These are phyloP conservation scores for Crocidura indochinensis DNA, from an alignment of 2,797 vertebrate species.

Conservation along the genomic window DNA sequence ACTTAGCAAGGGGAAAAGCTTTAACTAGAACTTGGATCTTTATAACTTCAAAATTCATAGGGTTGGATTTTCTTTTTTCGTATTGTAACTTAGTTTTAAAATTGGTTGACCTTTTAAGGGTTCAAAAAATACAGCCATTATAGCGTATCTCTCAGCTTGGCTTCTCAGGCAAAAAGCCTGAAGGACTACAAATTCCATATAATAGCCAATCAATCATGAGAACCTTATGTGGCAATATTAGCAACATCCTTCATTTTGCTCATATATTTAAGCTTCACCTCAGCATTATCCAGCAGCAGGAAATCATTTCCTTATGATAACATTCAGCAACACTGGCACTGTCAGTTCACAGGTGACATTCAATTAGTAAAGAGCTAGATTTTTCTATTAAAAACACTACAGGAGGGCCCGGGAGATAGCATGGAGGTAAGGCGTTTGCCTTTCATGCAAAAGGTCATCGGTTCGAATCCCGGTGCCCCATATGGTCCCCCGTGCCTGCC, in stretches of 20 bases:
- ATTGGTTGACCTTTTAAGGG: slow-evolving; percentile 46
- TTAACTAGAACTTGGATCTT: neutral
- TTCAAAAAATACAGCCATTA: slow-evolving; percentile 19
- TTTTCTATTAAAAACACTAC: slow-evolving; percentile 75
- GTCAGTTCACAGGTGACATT: slow-evolving; percentile 83
- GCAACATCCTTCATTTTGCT: slow-evolving; percentile 84
- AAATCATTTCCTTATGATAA: slow-evolving; percentile 84
- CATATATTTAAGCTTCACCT: slow-evolving; percentile 77
- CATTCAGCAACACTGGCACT: slow-evolving; percentile 83
- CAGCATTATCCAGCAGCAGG: slow-evolving; percentile 82
- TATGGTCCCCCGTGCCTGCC: no score
- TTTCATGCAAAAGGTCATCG: no score
- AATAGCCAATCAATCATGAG: slow-evolving; percentile 82
- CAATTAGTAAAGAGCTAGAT: slow-evolving; percentile 78
- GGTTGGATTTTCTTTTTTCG: neutral
- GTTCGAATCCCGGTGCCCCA: no score
- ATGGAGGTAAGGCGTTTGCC: no score
- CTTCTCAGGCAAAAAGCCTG: slow-evolving; percentile 75
- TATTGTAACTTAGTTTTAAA: neutral
- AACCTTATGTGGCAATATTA: slow-evolving; percentile 80
- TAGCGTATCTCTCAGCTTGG: neutral
- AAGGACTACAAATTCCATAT: slow-evolving; percentile 75
- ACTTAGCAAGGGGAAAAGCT: neutral
- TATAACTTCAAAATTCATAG: slow-evolving; percentile 42
- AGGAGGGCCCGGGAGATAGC: no score